Percentiles rank a stretch among this genome's conserved stretches.
These are phyloP conservation scores for Pipistrellus nathusii DNA, from an alignment of 2,797 vertebrate genomes.

Conservation along the genomic window DNA sequence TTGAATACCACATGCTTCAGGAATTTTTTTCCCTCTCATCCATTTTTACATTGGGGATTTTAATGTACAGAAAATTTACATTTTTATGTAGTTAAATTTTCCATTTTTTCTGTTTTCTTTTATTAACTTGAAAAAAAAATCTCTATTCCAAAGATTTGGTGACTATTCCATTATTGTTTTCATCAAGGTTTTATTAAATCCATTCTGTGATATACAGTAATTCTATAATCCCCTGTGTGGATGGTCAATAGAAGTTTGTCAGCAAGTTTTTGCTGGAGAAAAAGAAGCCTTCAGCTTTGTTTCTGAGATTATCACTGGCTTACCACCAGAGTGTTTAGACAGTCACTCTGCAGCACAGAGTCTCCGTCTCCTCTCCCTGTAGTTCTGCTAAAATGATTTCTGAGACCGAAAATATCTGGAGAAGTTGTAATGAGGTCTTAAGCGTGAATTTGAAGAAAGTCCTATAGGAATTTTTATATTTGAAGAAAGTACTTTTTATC, in stretches of 20 bases:
- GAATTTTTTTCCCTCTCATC: neutral
- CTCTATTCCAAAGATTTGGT: neutral
- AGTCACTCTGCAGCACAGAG: neutral
- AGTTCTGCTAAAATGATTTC: slow-evolving; percentile 5
- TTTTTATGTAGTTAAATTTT: slow-evolving; percentile 24
- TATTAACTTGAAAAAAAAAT: neutral
- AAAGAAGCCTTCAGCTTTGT: neutral
- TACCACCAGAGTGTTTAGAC: neutral
- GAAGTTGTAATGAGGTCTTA: neutral
- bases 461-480: neutral
- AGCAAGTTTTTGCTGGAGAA: neutral
- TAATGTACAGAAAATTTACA: neutral
- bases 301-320: neutral
- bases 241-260: neutral
- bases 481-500: slow-evolving; percentile 11
- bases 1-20: neutral
- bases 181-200: neutral
- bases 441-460: slow-evolving; percentile 17
- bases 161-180: neutral
- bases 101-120: neutral
- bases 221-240: neutral
- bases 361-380: neutral
- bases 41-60: neutral
- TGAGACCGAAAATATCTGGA: neutral
- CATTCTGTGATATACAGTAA: neutral